Percentiles rank a stretch among this genome's conserved stretches.
Evolutionary conservation across 2,113 vertebrate genomes (phyloP).

Genomic region (Scytalopus superciliaris): DNA sequence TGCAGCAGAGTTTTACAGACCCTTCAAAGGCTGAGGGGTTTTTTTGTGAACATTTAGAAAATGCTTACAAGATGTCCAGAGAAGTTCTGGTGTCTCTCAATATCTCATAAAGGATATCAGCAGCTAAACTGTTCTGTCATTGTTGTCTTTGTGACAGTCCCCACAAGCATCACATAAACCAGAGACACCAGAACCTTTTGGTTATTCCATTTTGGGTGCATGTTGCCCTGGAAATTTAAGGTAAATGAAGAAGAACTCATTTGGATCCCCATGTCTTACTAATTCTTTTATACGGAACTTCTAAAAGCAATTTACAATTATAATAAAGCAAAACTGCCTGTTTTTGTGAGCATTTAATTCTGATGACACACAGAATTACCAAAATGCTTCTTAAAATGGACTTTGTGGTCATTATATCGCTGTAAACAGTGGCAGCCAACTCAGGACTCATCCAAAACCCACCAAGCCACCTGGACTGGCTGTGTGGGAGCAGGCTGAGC

Average conservation of each 20-base stretch:
- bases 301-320: not conserved
- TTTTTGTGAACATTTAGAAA: not conserved
- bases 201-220: accelerated
- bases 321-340: not conserved
- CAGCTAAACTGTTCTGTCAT: not conserved
- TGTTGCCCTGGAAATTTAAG: not conserved
- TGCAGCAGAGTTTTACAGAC: not conserved
- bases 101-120: not conserved
- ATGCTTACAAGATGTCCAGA: not conserved
- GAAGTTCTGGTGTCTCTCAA: not conserved
- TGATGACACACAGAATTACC: not conserved
- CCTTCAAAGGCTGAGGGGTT: not conserved
- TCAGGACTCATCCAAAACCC: not conserved
- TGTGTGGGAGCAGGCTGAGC: not conserved
- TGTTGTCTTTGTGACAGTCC: not conserved
- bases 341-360: not conserved
- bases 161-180: not conserved
- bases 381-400: not conserved
- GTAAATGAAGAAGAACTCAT: not conserved
- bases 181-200: not conserved
- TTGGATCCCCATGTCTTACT: not conserved
- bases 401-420: not conserved
- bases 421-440: not conserved
- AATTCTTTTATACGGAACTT: not conserved
- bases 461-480: not conserved